Percentiles rank a stretch among this genome's conserved stretches.
phyloP scores from a whole-genome alignment of 1,140 invertebrate species.

The Colletes latitarsis region DNA sequence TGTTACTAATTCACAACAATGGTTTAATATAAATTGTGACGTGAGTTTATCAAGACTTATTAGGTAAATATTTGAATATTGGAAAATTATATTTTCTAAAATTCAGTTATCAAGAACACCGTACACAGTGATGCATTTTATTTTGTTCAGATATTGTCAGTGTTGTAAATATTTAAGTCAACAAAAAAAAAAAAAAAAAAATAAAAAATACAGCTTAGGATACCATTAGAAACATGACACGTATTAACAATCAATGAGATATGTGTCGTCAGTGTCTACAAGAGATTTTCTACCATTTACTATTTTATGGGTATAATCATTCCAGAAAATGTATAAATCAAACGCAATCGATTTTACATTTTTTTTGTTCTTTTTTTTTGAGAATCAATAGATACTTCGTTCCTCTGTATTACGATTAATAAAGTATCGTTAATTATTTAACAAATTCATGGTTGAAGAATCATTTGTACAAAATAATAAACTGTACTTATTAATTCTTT shows the following conservation, averaged over 20 bases:
- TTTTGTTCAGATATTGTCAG: conserved; percentile 29
- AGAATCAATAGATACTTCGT: neutral
- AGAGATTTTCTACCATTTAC: neutral
- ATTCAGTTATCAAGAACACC: conserved; percentile 36
- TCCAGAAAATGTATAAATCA: neutral
- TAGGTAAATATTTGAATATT: conserved; percentile 39
- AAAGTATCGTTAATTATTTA: neutral
- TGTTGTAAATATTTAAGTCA: conserved; percentile 30
- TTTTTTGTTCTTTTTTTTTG: neutral
- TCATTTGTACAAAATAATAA: neutral
- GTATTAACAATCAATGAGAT: conserved; percentile 43
- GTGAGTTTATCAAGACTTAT: conserved; percentile 42
- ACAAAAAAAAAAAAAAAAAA: conserved; percentile 12
- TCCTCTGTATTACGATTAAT: neutral
- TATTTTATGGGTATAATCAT: conserved; percentile 17
- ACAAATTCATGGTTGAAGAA: neutral
- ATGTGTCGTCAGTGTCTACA: conserved; percentile 3
- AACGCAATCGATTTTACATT: neutral
- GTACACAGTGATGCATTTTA: conserved; percentile 43
- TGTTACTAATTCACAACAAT: conserved; percentile 44
- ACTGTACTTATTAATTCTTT: neutral
- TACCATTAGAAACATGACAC: conserved; percentile 26
- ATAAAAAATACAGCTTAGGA: conserved; percentile 33
- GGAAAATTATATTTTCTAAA: conserved; percentile 46
- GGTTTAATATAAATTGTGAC: conserved; percentile 48